A percentile compares a stretch with the other conserved stretches of the same genome.
These are phyloP conservation scores for Gorsachius magnificus DNA, from an alignment of 2,797 vertebrate species.

Conservation along the genomic window DNA sequence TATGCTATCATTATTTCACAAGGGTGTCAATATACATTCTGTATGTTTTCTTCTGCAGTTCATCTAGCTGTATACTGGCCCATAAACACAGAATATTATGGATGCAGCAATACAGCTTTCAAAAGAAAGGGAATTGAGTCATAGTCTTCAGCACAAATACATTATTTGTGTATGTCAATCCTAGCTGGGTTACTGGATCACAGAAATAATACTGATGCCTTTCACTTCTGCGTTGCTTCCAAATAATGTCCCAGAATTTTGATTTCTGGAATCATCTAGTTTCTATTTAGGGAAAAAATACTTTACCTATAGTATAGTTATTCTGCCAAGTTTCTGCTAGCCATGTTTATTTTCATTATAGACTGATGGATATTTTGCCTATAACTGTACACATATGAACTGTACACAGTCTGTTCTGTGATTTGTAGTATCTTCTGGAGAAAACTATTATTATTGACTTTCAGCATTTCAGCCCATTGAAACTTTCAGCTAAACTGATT, in stretches of 20 bases:
- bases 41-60: not conserved
- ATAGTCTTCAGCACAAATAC: not conserved
- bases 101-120: not conserved
- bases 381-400: not conserved
- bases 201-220: not conserved
- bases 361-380: not conserved
- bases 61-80: not conserved
- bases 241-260: not conserved
- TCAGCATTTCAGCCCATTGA: not conserved
- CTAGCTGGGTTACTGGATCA: not conserved
- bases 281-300: not conserved
- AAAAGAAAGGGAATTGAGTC: not conserved
- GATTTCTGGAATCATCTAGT: not conserved
- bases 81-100: rapidly evolving
- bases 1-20: not conserved
- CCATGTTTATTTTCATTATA: not conserved
- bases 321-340: not conserved
- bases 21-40: not conserved
- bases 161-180: not conserved
- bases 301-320: not conserved
- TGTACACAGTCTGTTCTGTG: not conserved
- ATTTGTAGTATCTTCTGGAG: not conserved
- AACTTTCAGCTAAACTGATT: not conserved
- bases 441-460: not conserved
- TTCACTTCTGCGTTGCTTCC: not conserved